Evolutionary conservation across 2,113 vertebrate species (phyloP).

Genomic region (Catharus minimus): DNA sequence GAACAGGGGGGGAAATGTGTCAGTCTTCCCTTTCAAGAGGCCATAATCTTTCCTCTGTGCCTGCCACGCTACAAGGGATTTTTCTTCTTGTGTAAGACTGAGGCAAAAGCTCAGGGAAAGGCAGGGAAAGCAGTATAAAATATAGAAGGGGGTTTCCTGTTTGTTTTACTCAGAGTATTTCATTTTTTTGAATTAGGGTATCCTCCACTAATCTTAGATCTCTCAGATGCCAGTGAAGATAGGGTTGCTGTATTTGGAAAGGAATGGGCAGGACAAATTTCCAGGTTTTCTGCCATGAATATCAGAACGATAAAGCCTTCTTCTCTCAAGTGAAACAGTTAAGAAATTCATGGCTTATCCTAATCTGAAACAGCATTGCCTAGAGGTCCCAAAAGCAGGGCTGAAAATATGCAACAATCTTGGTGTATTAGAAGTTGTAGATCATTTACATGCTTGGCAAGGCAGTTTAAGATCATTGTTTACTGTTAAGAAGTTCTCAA

Average conservation of each 20-base stretch:
- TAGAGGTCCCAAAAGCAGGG: conserved; percentile 53
- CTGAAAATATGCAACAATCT: conserved; percentile 53
- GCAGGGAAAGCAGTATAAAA: not conserved
- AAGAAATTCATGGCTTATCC: conserved; percentile 52
- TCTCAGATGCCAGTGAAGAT: not conserved
- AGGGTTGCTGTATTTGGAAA: conserved; percentile 31
- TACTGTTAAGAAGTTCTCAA: conserved; percentile 62
- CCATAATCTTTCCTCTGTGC: not conserved
- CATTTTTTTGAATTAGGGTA: not conserved
- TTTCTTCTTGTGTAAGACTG: not conserved
- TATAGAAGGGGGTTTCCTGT: not conserved
- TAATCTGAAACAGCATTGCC: conserved; percentile 73
- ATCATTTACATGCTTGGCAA: conserved; percentile 58
- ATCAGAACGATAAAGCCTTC: conserved; percentile 49
- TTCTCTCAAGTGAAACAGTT: conserved; percentile 58
- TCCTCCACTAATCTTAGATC: conserved; percentile 30
- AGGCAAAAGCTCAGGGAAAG: not conserved
- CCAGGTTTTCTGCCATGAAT: conserved; percentile 54
- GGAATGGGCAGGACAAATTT: conserved; percentile 34
- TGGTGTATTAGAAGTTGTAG: conserved; percentile 35
- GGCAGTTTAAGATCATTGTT: conserved; percentile 62
- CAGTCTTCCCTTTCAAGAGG: not conserved
- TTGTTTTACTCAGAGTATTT: not conserved
- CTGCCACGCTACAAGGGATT: not conserved
- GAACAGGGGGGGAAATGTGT: not conserved